These are phyloP conservation scores for Ricordea florida DNA, from an alignment of 92 coral and sea anemone genomes.

Conservation along the genomic window DNA sequence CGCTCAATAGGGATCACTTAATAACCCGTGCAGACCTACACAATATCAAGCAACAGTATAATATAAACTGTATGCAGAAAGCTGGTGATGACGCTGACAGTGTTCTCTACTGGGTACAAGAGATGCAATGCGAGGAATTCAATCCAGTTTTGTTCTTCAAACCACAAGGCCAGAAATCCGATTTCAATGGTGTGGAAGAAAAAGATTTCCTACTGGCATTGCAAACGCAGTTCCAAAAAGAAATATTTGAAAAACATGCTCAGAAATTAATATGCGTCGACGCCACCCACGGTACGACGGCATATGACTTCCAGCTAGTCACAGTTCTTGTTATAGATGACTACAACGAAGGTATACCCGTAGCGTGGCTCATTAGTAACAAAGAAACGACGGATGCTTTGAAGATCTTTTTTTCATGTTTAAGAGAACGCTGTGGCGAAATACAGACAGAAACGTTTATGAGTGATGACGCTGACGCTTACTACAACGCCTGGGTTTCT, in stretches of 20 bases:
- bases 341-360: constrained; percentile 54
- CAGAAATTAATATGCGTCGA: constrained; percentile 21
- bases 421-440: constrained; percentile 38
- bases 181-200: neutral
- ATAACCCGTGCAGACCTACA: constrained; percentile 5
- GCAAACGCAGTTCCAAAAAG: constrained; percentile 42
- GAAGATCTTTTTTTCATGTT: constrained; percentile 24
- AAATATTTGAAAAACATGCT: constrained; percentile 11
- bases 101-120: constrained; percentile 8
- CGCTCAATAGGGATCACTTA: constrained; percentile 30
- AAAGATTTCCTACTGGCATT: constrained; percentile 28
- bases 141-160: constrained; percentile 39
- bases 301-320: constrained; percentile 40
- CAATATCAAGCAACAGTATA: constrained; percentile 43
- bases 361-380: constrained; percentile 44
- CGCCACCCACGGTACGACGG: constrained; percentile 1
- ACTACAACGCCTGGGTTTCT: constrained; percentile 41
- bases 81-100: constrained; percentile 9
- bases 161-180: constrained; percentile 3
- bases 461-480: constrained; percentile 41
- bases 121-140: neutral
- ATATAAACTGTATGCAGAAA: constrained; percentile 5
- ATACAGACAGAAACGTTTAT: constrained; percentile 10
- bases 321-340: constrained; percentile 32
- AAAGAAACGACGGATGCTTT: constrained; percentile 9